Evolutionary conservation across 2,888 invertebrate genomes (phyloP), one percentile per base, ranked within the genome.

Genomic region (Malacosoma neustria): DNA sequence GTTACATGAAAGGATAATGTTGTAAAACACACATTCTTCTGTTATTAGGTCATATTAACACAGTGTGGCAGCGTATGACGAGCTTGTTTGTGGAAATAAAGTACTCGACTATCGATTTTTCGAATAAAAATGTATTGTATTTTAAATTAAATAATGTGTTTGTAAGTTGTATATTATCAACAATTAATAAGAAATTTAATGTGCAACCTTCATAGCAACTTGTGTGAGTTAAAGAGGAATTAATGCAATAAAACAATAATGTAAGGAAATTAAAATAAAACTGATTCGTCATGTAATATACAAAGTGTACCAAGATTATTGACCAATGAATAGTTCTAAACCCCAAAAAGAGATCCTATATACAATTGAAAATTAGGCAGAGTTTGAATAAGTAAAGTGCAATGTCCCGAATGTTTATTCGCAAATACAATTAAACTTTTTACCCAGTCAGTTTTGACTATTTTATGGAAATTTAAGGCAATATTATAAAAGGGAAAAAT

Each of bases 31-130:
- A 54, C 54, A 51, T 43, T 48, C 43, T 54, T 43, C 52, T 54
- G 76, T 77, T 80, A 79, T 73, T 76, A 59, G 46, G 57, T 61
- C 64, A 55, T 53, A 69, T 54, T 61, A 75, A 73, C 72, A 77
- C 73, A 74, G 58, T 71, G 65, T 71, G 77, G 80, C 76, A 72
- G 74, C 85, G 84, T 84, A 84, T 84, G 84, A 82, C 80, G 81
- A 81, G 81, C 72, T 70, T 70, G 61, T 72, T 22, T 22, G 22
- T 22, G 9, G 9, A 22, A 22, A 22, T 9, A 9, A 7, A 22
- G 22, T 7, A 32, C n/a, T 14, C n/a, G 5, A 2, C 7, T 9
- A 14, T 9, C 22, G 9, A n/a, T n/a, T n/a, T n/a, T n/a, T n/a
- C n/a, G n/a, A n/a, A n/a, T n/a, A n/a, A n/a, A n/a, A n/a, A n/a